Evolutionary conservation across 2,113 vertebrate genomes (phyloP).

Genomic region (Micronycteris hirsuta): DNA sequence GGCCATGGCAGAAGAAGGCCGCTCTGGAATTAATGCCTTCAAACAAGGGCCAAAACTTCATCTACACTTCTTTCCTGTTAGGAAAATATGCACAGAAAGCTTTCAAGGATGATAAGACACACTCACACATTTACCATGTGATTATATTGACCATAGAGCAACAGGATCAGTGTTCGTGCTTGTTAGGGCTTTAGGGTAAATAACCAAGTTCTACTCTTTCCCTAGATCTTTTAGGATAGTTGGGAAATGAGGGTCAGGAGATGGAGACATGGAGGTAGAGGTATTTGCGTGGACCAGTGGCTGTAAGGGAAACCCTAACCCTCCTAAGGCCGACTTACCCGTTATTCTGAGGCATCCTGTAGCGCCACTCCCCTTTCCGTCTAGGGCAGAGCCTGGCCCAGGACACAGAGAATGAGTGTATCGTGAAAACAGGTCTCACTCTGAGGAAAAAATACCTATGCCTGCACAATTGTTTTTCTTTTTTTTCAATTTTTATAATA

Average conservation of each 20-base stretch:
- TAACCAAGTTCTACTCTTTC: neutral
- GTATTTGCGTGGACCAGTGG: neutral
- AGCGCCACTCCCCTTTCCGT: neutral
- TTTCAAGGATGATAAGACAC: neutral
- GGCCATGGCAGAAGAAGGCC: neutral
- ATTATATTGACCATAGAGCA: neutral
- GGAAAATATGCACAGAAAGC: neutral
- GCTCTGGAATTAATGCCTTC: neutral
- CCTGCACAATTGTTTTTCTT: neutral
- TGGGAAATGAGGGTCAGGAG: neutral
- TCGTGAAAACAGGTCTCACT: neutral
- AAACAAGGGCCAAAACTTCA: neutral
- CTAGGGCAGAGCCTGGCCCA: neutral
- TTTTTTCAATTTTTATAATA: neutral
- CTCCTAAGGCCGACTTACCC: neutral
- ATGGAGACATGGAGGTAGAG: neutral
- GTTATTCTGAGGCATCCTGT: rapidly evolving
- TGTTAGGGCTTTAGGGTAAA: neutral
- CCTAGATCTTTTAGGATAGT: neutral
- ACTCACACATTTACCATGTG: neutral
- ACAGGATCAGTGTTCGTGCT: neutral
- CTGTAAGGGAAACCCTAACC: neutral
- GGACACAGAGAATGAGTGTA: neutral
- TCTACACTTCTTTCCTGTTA: neutral
- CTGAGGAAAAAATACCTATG: neutral